Percentiles rank a stretch among this genome's conserved stretches.
phyloP scores from a whole-genome alignment of 2,888 invertebrate genomes.

The Napeogenes sylphis region DNA sequence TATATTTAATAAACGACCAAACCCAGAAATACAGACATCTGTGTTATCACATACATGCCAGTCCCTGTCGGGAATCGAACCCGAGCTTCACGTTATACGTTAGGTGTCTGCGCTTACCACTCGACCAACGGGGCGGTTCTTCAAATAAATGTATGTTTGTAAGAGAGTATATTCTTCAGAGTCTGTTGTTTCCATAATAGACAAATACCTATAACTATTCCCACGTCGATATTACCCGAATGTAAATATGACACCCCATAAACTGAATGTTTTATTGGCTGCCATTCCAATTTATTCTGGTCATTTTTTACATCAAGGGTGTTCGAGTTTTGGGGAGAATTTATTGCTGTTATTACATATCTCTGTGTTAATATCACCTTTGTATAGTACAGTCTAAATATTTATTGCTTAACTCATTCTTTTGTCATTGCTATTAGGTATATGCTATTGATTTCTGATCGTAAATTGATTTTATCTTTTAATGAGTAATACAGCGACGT shows the following conservation, averaged over 20 bases:
- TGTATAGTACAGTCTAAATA: constrained; percentile 39
- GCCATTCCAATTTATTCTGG: constrained; percentile 77
- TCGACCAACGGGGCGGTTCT: too few species aligned
- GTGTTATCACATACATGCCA: too few species aligned
- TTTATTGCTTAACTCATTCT: constrained; percentile 30
- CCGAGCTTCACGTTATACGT: too few species aligned
- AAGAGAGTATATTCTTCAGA: not conserved
- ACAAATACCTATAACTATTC: constrained; percentile 58
- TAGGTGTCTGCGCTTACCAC: too few species aligned
- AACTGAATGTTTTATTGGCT: constrained; percentile 75
- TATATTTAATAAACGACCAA: too few species aligned
- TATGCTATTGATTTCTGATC: constrained; percentile 3
- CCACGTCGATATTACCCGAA: constrained; percentile 67
- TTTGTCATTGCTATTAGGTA: not conserved
- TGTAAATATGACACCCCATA: constrained; percentile 78
- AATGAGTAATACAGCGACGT: too few species aligned
- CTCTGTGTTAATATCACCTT: constrained; percentile 36
- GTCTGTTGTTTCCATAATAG: constrained; percentile 34
- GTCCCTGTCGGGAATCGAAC: too few species aligned
- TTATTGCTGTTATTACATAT: constrained; percentile 58
- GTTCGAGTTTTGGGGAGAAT: constrained; percentile 72
- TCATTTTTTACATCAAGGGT: constrained; percentile 75
- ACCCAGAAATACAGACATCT: too few species aligned
- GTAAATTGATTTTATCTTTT: too few species aligned
- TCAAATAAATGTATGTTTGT: too few species aligned